A percentile compares a stretch with the other conserved stretches of the same genome.
These are phyloP conservation scores for Hedychridium roseum DNA, from an alignment of 2,888 invertebrate species.

Conservation along the genomic window DNA sequence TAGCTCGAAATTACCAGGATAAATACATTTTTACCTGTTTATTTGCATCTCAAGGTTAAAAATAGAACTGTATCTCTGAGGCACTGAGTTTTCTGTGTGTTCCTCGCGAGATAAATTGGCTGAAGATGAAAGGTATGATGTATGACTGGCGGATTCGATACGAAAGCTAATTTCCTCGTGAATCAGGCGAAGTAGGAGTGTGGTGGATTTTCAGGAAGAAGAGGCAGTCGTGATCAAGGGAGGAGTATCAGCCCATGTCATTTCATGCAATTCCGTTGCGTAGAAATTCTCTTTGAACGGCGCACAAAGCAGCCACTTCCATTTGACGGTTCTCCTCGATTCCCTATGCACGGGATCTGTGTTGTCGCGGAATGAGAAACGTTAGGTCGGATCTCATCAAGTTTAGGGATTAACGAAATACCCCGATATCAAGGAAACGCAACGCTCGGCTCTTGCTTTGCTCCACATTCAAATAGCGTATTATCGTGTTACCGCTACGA, in stretches of 20 bases:
- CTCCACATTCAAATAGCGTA: too few relatives aligned
- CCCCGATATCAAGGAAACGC: too few relatives aligned
- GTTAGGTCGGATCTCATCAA: slow-evolving; percentile 41
- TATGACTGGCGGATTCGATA: slow-evolving; percentile 5
- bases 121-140: too few relatives aligned
- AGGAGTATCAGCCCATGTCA: slow-evolving; percentile 36
- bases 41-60: too few relatives aligned
- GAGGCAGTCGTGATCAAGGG: slow-evolving; percentile 24
- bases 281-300: slow-evolving; percentile 31
- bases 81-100: too few relatives aligned
- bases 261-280: slow-evolving; percentile 34
- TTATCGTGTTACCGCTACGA: too few relatives aligned
- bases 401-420: slow-evolving; percentile 30
- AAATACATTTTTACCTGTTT: too few relatives aligned
- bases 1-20: too few relatives aligned
- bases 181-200: neutral
- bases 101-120: too few relatives aligned
- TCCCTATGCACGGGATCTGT: slow-evolving; percentile 17
- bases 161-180: slow-evolving; percentile 8
- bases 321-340: slow-evolving; percentile 24
- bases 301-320: slow-evolving; percentile 27
- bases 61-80: too few relatives aligned
- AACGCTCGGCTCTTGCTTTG: too few relatives aligned
- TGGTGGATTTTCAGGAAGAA: neutral
- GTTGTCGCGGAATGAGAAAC: slow-evolving; percentile 36